Percentiles rank a stretch among this genome's conserved stretches.
Conservation (phyloP, 2,797 vertebrate genomes). For the Peromyscus aztecus region DNA sequence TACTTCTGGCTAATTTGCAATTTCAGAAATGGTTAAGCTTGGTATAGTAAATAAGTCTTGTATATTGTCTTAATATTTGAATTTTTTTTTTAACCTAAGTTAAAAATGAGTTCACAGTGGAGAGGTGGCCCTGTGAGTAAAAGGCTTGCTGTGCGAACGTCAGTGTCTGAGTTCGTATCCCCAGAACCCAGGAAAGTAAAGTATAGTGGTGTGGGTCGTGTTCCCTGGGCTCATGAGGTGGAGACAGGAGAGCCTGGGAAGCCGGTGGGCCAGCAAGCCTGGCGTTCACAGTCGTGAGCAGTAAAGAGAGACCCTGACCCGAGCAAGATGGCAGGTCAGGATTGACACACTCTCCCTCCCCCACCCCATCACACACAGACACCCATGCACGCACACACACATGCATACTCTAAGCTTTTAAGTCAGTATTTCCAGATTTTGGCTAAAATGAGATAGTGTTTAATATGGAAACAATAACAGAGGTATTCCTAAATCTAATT, state of each 20-base stretch:
- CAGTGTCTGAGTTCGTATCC: background rate
- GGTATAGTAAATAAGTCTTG: background rate
- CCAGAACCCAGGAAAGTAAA: background rate
- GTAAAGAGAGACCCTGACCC: background rate
- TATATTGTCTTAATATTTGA: conserved; percentile 16
- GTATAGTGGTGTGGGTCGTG: background rate
- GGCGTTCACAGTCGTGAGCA: background rate
- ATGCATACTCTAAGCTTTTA: conserved; percentile 42
- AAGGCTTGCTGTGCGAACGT: background rate
- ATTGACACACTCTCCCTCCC: background rate
- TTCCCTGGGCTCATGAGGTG: background rate
- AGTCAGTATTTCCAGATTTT: conserved; percentile 62
- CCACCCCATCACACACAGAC: too few relatives aligned
- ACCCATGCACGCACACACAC: background rate
- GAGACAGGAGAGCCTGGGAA: background rate
- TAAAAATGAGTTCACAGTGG: conserved; percentile 57
- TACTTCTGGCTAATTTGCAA: background rate
- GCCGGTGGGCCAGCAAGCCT: background rate
- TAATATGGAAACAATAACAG: conserved; percentile 76
- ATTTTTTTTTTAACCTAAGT: conserved; percentile 16
- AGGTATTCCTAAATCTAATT: conserved; percentile 70
- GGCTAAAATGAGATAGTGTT: conserved; percentile 71
- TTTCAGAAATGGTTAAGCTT: conserved; percentile 60
- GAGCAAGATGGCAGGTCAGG: background rate
- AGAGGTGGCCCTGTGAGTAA: background rate